These are phyloP conservation scores for Drosophila paracracens DNA, from an alignment of 2,888 invertebrate genomes.

Conservation along the genomic window DNA sequence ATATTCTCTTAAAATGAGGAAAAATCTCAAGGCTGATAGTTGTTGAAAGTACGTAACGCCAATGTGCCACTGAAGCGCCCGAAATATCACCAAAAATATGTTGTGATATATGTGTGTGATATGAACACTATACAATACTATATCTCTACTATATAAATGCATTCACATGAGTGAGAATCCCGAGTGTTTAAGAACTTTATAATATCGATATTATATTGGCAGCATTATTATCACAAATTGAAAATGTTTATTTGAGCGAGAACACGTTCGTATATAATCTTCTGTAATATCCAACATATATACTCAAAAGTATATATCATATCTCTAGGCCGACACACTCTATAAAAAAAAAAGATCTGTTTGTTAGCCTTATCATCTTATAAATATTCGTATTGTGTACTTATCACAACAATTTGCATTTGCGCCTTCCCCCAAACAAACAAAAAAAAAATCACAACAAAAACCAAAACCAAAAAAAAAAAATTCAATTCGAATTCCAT, in stretches of 20 bases:
- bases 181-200: constrained; percentile 26
- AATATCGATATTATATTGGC: constrained; percentile 37
- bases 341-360: constrained; percentile 33
- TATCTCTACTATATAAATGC: constrained; percentile 10
- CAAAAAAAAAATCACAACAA: constrained; percentile 32
- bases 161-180: constrained; percentile 28
- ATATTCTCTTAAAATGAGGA: constrained; percentile 21
- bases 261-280: constrained; percentile 19
- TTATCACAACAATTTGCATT: constrained; percentile 71
- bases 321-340: constrained; percentile 32
- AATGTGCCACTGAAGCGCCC: constrained; percentile 29
- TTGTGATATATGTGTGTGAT: constrained; percentile 21
- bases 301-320: constrained; percentile 8
- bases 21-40: constrained; percentile 26
- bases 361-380: constrained; percentile 57
- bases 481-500: constrained; percentile 69
- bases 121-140: constrained; percentile 30
- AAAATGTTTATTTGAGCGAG: constrained; percentile 26
- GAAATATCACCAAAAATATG: constrained; percentile 19
- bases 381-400: constrained; percentile 45
- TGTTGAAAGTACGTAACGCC: constrained; percentile 28
- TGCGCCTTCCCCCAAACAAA: constrained; percentile 54
- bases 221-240: constrained; percentile 35
- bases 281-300: constrained; percentile 4
- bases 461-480: constrained; percentile 25